phyloP scores from a whole-genome alignment of 1,140 invertebrate genomes.

The Chrysoperla carnea region DNA sequence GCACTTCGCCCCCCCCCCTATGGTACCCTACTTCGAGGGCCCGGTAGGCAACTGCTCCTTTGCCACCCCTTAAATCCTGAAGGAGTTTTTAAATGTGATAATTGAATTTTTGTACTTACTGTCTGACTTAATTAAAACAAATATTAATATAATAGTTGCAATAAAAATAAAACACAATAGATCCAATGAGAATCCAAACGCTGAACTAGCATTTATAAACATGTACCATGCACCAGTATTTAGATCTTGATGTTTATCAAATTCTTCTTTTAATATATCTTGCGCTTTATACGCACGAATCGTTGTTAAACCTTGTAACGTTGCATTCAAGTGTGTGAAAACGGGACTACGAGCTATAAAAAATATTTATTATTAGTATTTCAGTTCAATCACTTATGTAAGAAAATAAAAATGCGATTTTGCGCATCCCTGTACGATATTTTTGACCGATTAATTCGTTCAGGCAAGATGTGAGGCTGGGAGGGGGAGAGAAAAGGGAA shows the following conservation, averaged over 20 bases:
- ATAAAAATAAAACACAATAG: conserved; percentile 42
- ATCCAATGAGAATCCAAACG: conserved; percentile 52
- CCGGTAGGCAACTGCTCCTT: too few relatives aligned
- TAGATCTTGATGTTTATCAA: conserved; percentile 42
- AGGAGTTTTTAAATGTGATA: too few relatives aligned
- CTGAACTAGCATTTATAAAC: conserved; percentile 41
- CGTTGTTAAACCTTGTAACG: conserved; percentile 60
- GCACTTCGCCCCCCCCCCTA: too few relatives aligned
- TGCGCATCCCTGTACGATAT: too few relatives aligned
- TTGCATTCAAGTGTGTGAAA: conserved; percentile 62
- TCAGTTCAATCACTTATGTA: not conserved
- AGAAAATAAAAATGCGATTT: conserved; percentile 1
- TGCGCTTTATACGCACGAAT: conserved; percentile 56
- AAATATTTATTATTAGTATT: not conserved
- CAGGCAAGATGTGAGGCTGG: too few relatives aligned
- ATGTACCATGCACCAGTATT: conserved; percentile 52
- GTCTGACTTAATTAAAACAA: conserved; percentile 38
- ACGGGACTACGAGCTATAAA: conserved; percentile 54
- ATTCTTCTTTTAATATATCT: conserved; percentile 48
- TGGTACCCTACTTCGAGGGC: too few relatives aligned
- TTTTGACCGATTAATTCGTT: not conserved
- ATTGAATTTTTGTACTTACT: too few relatives aligned
- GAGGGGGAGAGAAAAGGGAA: too few relatives aligned
- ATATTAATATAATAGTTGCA: conserved; percentile 37
- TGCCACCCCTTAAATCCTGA: too few relatives aligned